Conservation (phyloP, 2,797 vertebrate species). For the Syngnathus acus region DNA sequence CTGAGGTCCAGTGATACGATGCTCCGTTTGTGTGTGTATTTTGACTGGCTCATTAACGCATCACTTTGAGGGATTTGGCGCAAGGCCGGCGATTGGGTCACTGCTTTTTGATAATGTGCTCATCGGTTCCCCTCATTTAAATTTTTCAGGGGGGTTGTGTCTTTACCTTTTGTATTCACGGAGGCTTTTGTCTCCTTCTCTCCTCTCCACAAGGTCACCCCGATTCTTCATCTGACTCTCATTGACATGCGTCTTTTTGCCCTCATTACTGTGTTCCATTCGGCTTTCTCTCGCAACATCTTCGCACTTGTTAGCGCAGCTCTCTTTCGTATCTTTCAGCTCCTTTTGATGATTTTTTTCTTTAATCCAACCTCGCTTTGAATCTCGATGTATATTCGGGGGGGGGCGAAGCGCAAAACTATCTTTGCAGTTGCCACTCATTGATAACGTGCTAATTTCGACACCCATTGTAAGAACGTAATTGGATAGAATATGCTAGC, state of each 20-base stretch:
- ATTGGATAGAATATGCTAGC: no score
- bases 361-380: background rate
- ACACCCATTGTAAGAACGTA: no score
- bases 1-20: conserved; percentile 22
- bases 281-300: conserved; percentile 22
- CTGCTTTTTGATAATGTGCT: conserved; percentile 26
- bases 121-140: conserved; percentile 17
- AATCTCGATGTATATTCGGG: background rate
- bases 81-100: conserved; percentile 10
- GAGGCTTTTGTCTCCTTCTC: background rate
- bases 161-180: conserved; percentile 19
- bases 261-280: conserved; percentile 25
- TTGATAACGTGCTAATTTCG: no score
- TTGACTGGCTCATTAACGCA: conserved; percentile 4
- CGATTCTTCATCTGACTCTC: conserved; percentile 26
- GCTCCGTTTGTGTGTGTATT: background rate
- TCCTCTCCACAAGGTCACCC: conserved; percentile 13
- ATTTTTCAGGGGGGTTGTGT: conserved; percentile 14
- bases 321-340: conserved; percentile 16
- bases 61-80: conserved; percentile 6
- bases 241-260: conserved; percentile 34
- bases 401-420: background rate
- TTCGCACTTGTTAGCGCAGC: conserved; percentile 27
- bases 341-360: conserved; percentile 22
- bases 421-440: no score